Base-by-base conservation (phyloP, 2,113 vertebrate genomes). In the Phyllostomus hastatus region DNA sequence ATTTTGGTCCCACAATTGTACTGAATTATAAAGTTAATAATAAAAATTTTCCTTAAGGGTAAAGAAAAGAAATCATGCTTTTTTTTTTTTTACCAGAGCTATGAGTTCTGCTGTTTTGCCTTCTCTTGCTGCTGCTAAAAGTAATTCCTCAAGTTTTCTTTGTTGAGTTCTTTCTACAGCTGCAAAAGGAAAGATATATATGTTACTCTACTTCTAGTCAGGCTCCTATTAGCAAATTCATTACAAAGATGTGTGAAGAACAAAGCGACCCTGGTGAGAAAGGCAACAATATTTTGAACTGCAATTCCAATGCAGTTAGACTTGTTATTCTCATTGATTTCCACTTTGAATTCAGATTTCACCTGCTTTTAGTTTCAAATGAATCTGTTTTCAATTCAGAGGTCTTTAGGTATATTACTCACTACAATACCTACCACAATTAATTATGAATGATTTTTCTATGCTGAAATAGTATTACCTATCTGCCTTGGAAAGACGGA, bases 121-220 rank as follows among this genome's bases (percentile, higher is more conserved):
- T 91, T 99, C 99, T 98, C 99, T 98, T 80, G 99, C 99, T 89
- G 99, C 99, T 93, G 98, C 98, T 97, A 99, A 97, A 69, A 99
- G 99, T 86, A 98, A 97, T 92, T 99, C 99, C 98, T 99, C 99
- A 35, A 97, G 96, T 88, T 99, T 99, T 92, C 99, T 99, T 97
- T 98, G 98, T 88, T 99, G 99, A 91, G 99, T 99, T 67, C 99
- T 99, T 98, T 99, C 99, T 82, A 99, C 99, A 91, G 99, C 99
- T 99, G 96, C 97, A 96, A 64, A 83, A 98, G 78, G 57, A 97
- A 95, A 66, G 38, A 67, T 41, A 41, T 64, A 81, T 0, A 19
- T 22, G 11, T 91, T 61, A 94, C 5, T 90, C 66, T 26, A 64
- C 7, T 35, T 15, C 31, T 54, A 48, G 10, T 90, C 38, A 82